Percentiles rank a stretch among this genome's conserved stretches.
phyloP scores from a whole-genome alignment of 2,888 invertebrate genomes.

The Parnassius mnemosyne region DNA sequence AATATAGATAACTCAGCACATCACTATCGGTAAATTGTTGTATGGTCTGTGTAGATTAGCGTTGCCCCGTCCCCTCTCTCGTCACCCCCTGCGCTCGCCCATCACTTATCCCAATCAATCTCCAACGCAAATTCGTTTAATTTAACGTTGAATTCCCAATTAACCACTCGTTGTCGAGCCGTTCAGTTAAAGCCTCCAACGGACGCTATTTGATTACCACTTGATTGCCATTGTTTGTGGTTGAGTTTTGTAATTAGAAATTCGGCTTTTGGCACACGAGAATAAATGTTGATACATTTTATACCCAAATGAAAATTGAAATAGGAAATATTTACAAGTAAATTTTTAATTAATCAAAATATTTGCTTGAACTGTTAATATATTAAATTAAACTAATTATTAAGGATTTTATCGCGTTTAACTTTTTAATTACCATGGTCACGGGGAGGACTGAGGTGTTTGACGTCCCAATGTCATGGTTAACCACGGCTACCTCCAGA shows the following conservation, averaged over 20 bases:
- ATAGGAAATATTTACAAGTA: no score
- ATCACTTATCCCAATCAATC: slow-evolving; percentile 60
- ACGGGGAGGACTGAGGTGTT: no score
- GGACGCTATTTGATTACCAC: slow-evolving; percentile 37
- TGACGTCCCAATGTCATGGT: no score
- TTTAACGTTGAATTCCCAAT: slow-evolving; percentile 63
- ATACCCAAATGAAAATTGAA: no score
- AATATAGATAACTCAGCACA: slow-evolving; percentile 24
- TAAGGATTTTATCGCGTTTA: no score
- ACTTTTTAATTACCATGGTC: no score
- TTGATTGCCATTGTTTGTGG: slow-evolving; percentile 32
- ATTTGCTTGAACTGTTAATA: no score
- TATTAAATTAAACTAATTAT: no score
- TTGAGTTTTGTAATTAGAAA: slow-evolving; percentile 11
- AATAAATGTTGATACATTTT: not conserved
- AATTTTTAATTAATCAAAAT: no score
- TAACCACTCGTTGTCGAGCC: slow-evolving; percentile 50
- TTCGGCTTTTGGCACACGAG: not conserved
- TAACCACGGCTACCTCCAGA: no score
- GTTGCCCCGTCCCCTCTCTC: slow-evolving; percentile 34
- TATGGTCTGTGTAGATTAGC: slow-evolving; percentile 57
- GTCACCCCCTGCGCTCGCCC: slow-evolving; percentile 15
- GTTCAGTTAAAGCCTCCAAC: slow-evolving; percentile 25
- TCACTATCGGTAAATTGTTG: slow-evolving; percentile 52
- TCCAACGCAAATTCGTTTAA: slow-evolving; percentile 63